Evolutionary conservation across 2,888 invertebrate species (phyloP).

Genomic region (Euzetes globulus): DNA sequence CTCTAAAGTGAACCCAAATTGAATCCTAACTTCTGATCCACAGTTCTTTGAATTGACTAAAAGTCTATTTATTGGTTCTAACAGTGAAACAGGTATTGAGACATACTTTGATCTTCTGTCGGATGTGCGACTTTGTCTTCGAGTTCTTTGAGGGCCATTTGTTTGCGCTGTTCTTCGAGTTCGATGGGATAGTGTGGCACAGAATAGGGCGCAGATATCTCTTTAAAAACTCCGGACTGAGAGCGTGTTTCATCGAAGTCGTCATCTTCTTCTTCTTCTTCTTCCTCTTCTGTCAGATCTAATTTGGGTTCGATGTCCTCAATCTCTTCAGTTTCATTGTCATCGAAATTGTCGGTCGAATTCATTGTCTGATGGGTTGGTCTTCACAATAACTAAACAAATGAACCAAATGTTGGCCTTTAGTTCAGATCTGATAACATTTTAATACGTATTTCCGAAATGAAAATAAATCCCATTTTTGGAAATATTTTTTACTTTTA

Average conservation of each 20-base stretch:
- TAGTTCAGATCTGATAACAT: too few species aligned
- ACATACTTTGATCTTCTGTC: slow-evolving; percentile 51
- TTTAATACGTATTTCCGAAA: too few species aligned
- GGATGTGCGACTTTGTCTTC: slow-evolving; percentile 53
- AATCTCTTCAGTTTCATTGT: background rate
- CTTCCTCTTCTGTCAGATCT: background rate
- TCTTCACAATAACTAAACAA: background rate
- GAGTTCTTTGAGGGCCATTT: slow-evolving; percentile 65
- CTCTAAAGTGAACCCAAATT: too few species aligned
- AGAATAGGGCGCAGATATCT: slow-evolving; percentile 91
- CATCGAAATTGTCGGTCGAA: background rate
- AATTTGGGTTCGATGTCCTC: background rate
- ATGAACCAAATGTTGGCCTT: background rate
- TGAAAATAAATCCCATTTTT: too few species aligned
- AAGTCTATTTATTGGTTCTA: too few species aligned
- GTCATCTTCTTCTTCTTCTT: background rate
- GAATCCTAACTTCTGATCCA: too few species aligned
- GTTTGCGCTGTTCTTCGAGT: slow-evolving; percentile 85
- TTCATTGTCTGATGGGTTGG: background rate
- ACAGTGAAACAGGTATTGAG: background rate
- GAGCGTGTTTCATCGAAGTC: background rate
- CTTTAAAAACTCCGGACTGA: slow-evolving; percentile 53
- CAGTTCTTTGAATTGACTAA: too few species aligned
- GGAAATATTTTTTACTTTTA: too few species aligned
- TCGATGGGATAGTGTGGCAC: slow-evolving; percentile 97